Conservation (phyloP, 1,140 invertebrate species). For the Eulimnadia texana region DNA sequence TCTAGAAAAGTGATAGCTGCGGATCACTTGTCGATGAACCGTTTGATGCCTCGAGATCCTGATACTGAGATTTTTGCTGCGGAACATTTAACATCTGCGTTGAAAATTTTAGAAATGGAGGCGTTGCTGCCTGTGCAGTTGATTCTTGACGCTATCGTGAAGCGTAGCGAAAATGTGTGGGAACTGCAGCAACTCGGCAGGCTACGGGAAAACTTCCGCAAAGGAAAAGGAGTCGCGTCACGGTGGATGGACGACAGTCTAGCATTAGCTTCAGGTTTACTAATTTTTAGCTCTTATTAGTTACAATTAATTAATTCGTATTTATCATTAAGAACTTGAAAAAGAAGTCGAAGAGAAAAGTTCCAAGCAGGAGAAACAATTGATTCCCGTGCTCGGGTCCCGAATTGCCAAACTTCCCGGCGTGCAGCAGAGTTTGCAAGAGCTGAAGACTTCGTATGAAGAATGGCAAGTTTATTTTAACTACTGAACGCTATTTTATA, state of each 20-base stretch:
- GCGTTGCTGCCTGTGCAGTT: not conserved
- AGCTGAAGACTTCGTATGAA: not conserved
- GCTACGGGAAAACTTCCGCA: not conserved
- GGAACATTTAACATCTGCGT: not conserved
- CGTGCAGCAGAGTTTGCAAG: not conserved
- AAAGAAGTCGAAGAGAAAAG: slow-evolving; percentile 6
- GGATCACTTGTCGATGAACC: not conserved
- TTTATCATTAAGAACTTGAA: slow-evolving; percentile 4
- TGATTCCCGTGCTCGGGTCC: slow-evolving; percentile 2
- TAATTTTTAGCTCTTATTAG: not conserved
- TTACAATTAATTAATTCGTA: not conserved
- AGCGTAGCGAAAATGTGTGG: not conserved
- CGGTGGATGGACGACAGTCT: not conserved
- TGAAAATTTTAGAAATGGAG: not conserved
- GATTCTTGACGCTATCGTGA: not conserved
- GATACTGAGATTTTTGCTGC: too few species aligned
- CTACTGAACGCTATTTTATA: too few species aligned
- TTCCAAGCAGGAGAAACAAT: not conserved
- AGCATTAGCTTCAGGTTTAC: not conserved
- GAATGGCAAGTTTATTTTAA: slow-evolving; percentile 6
- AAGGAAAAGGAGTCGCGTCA: not conserved
- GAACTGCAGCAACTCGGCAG: slow-evolving; percentile 5
- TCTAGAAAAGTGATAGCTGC: not conserved
- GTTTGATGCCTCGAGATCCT: too few species aligned
- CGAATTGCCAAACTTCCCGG: not conserved